Evolutionary conservation across 35 echinoderm and acorn worm species (phyloP), one percentile per base, ranked within the genome.

Genomic region (Lytechinus pictus): DNA sequence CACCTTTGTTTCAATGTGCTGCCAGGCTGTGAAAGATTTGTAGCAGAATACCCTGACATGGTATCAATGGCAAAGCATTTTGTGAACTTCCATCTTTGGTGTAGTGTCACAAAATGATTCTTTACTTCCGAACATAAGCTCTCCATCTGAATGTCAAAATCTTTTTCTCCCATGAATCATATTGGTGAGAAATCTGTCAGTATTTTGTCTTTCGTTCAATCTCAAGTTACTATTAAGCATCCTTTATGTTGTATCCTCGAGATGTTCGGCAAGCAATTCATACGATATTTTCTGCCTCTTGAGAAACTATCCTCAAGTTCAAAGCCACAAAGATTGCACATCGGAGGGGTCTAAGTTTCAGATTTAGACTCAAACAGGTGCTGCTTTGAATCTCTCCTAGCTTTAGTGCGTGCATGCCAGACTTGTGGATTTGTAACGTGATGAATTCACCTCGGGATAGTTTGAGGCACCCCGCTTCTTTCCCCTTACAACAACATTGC

Each of bases 141-240:
- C 21, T 79, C n/a, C 66, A 79, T 79, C 66, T 79, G 66, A 79
- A 79, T n/a, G 66, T 79, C 66, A 24, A 24, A 79, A 79, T 24
- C 56, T 79, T 24, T 79, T 24, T 79, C 66, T 79, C 66, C 16
- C 66, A 6, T 79, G 66, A 79, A 79, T 79, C 66, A 24, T 24
- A 79, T n/a, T 79, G 66, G 66, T 79, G 66, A 79, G 66, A 79
- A 79, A 79, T 79, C 66, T 79, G 66, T 79, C 66, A 79, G 66
- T 79, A 79, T 79, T 79, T 79, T n/a, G 66, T 79, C 16, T 19
- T n/a, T 79, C 19, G 66, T 7, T 79, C 6, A 24, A 14, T 79
- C 66, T 79, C 19, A n/a, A 4, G 66, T 79, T 79, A 79, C 66
- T 79, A n/a, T n/a, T n/a, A 79, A 79, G 66, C 66, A 79, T 79